These are phyloP conservation scores for Illadopsis cleaveri DNA, from an alignment of 2,113 vertebrate species.

Conservation along the genomic window DNA sequence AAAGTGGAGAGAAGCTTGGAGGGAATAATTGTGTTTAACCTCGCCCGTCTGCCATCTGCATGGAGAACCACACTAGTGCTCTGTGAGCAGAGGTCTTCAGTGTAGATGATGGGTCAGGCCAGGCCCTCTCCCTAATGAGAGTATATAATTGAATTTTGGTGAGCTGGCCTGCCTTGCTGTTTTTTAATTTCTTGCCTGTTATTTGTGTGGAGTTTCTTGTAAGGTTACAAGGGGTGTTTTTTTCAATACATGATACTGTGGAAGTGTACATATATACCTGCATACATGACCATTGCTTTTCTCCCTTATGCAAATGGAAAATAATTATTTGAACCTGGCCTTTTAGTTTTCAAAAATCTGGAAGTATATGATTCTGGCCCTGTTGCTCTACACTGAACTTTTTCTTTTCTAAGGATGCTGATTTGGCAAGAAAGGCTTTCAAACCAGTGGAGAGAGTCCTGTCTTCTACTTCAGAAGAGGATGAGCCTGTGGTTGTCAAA, in stretches of 20 bases:
- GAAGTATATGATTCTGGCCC: background rate
- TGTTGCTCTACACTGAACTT: background rate
- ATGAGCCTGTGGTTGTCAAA: conserved; percentile 88
- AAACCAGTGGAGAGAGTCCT: conserved; percentile 82
- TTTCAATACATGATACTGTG: background rate
- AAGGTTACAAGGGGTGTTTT: background rate
- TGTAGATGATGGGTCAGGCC: background rate
- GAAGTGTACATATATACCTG: background rate
- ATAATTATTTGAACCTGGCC: background rate
- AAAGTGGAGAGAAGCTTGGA: background rate
- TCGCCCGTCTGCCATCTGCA: background rate
- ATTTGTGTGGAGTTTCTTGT: background rate
- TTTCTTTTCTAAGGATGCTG: conserved; percentile 77
- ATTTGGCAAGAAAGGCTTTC: conserved; percentile 78
- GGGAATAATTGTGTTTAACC: background rate
- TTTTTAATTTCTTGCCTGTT: background rate
- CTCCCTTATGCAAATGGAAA: background rate
- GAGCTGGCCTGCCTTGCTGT: background rate
- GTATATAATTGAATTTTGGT: background rate
- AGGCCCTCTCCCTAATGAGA: background rate
- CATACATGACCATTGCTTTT: background rate
- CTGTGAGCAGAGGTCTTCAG: background rate
- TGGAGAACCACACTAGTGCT: background rate
- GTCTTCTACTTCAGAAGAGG: conserved; percentile 91
- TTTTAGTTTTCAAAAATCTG: background rate